Evolutionary conservation across 2,113 vertebrate species (phyloP), one percentile per base, ranked within the genome.

Genomic region (Prochilodus magdalenae): DNA sequence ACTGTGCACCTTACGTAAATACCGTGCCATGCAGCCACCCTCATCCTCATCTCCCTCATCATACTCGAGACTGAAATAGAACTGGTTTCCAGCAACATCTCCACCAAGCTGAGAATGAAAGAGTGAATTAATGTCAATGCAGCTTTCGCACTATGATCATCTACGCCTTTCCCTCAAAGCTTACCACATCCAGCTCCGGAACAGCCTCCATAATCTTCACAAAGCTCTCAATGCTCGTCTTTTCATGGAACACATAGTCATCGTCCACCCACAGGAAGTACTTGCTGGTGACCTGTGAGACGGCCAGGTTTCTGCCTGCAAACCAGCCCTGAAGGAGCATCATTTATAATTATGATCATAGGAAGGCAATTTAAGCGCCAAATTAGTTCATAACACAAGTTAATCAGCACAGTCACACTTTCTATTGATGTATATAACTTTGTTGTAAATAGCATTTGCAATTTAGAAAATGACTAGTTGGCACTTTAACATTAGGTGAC

Each of bases 211-310:
- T 86, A 36, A 96, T 89, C 24, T 94, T 91, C 62, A 95, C 90
- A 73, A 96, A 79, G 20, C 87, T 85, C 87, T 95, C 94, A 1
- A 96, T 90, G 67, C 91, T 93, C 10, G 94, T 95, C 14, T 89
- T 24, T 3, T 79, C 22, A 0, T 75, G 91, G 71, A 96, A 96
- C 22, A 90, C 0, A 65, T 93, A 95, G 83, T 96, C 95, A 27
- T 96, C 94, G 0, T 95, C 94, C 49, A 95, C 93, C 94, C 94
- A 95, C 47, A 95, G 88, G 29, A 95, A 89, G 4, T 96, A 95
- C 36, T 95, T 96, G 30, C 93, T 95, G 62, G 88, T 93, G 67
- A 95, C 93, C 79, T 95, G 94, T 29, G 94, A 95, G 24, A 95
- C 44, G 0, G 92, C 94, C 65, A 95, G 87, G 84, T 94, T 96